Evolutionary conservation across 2,113 vertebrate species (phyloP).

Genomic region (Sarotherodon lohbergeri): DNA sequence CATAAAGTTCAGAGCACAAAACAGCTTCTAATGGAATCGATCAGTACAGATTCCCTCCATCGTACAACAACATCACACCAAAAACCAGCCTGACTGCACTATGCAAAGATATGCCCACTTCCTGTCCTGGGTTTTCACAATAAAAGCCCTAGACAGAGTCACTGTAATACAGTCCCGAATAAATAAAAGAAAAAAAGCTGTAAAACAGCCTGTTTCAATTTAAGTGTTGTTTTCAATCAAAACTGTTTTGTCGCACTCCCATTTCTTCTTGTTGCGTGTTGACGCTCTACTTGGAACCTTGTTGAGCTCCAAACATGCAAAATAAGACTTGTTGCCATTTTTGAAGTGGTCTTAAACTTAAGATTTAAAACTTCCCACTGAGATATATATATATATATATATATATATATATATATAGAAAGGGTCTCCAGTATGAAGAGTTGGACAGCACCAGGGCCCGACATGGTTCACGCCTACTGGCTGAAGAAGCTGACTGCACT

Average conservation of each 20-base stretch:
- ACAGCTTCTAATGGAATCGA: neutral
- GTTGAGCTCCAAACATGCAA: neutral
- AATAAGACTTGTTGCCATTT: accelerated
- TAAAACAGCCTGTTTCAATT: accelerated
- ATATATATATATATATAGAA: no score
- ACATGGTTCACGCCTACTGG: no score
- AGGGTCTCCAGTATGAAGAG: no score
- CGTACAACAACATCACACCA: neutral
- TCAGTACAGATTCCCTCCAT: neutral
- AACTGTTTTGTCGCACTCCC: neutral
- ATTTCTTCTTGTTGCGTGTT: neutral
- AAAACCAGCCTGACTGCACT: neutral
- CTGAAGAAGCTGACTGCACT: no score
- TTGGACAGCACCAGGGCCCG: no score
- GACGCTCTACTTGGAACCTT: accelerated
- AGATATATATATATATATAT: no score
- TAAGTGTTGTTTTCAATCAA: neutral
- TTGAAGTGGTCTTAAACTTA: neutral
- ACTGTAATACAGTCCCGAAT: accelerated
- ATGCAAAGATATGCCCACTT: accelerated
- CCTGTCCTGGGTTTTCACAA: neutral
- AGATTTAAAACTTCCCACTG: no score
- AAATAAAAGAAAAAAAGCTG: neutral
- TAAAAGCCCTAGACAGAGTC: neutral
- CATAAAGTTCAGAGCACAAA: neutral